phyloP scores from a whole-genome alignment of 2,113 vertebrate species.

The Hyperoodon ampullatus region DNA sequence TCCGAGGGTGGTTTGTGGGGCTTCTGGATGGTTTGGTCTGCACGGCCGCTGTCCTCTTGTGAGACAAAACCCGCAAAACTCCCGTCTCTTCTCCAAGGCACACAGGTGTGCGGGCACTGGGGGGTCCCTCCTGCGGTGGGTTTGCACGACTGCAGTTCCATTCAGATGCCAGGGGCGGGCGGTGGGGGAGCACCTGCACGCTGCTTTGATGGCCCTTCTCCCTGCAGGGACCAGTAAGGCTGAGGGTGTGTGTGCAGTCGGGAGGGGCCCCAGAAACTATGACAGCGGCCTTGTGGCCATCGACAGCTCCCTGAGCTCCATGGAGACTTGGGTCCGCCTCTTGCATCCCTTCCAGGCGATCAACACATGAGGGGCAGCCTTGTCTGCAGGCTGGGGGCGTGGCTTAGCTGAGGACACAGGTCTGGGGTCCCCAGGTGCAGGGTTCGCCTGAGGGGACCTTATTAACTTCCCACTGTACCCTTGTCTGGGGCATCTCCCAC shows the following conservation, averaged over 20 bases:
- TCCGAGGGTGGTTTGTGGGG: background rate
- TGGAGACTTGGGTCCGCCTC: constrained; percentile 37
- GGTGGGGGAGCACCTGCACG: too few species aligned
- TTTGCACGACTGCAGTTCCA: too few species aligned
- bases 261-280: background rate
- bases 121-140: background rate
- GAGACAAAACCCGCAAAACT: rapidly evolving
- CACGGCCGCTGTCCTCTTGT: too few species aligned
- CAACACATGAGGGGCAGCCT: constrained; percentile 63
- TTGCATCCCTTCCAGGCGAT: constrained; percentile 67
- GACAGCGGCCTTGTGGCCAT: background rate
- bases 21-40: background rate
- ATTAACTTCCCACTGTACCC: background rate
- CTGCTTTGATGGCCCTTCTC: background rate
- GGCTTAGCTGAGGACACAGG: too few species aligned
- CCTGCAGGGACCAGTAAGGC: background rate
- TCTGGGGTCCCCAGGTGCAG: background rate
- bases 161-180: background rate
- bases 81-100: background rate
- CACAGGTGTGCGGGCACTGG: background rate
- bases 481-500: background rate
- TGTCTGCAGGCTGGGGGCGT: background rate
- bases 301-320: background rate
- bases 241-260: rapidly evolving
- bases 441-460: background rate